These are phyloP conservation scores for Perithous albicinctus DNA, from an alignment of 2,888 invertebrate genomes.

Conservation along the genomic window DNA sequence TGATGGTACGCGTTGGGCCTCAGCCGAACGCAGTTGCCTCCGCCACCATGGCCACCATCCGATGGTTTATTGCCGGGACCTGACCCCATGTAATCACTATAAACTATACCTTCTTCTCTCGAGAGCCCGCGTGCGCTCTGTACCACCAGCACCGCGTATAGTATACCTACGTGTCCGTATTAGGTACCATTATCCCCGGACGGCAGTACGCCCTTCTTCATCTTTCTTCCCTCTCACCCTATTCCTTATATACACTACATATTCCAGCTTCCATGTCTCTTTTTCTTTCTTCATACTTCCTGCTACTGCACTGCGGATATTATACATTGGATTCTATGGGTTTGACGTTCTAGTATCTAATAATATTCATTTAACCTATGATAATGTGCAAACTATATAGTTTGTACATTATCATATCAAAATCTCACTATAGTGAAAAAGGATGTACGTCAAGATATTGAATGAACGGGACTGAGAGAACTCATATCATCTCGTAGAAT, in stretches of 20 bases:
- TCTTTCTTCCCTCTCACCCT: slow-evolving; percentile 53
- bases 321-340: neutral
- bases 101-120: slow-evolving; percentile 83
- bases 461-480: neutral
- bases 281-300: slow-evolving; percentile 11
- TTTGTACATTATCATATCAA: neutral
- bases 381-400: neutral
- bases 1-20: slow-evolving; percentile 68
- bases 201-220: slow-evolving; percentile 72
- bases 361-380: neutral
- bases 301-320: slow-evolving; percentile 8
- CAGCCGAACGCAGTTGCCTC: slow-evolving; percentile 68
- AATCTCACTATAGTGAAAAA: neutral
- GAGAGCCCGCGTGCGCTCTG: slow-evolving; percentile 60
- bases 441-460: neutral
- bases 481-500: neutral
- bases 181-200: slow-evolving; percentile 81
- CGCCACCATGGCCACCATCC: slow-evolving; percentile 81
- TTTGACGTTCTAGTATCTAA: neutral
- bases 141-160: slow-evolving; percentile 61
- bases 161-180: slow-evolving; percentile 80
- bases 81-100: slow-evolving; percentile 85
- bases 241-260: slow-evolving; percentile 35
- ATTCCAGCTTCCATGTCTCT: slow-evolving; percentile 31
- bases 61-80: slow-evolving; percentile 84